Percentiles rank a stretch among this genome's conserved stretches.
phyloP scores from a whole-genome alignment of 1,140 invertebrate genomes.

The Ruditapes philippinarum region DNA sequence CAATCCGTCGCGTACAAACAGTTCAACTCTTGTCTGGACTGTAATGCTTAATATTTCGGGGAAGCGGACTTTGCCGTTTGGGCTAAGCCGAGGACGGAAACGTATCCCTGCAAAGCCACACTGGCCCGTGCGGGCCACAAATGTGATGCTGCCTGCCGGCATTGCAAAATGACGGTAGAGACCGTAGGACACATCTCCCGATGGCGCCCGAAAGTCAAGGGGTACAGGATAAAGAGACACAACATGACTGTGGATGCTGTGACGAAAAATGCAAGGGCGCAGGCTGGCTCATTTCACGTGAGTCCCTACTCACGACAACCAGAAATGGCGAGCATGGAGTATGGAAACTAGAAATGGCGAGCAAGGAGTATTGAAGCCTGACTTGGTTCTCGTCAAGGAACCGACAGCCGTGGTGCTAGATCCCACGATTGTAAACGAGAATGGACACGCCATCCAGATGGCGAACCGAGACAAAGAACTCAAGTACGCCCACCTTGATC shows the following conservation, averaged over 20 bases:
- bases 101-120: slow-evolving; percentile 23
- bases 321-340: not conserved
- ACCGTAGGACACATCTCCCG: slow-evolving; percentile 61
- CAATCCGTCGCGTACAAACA: not conserved
- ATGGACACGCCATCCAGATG: not conserved
- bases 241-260: slow-evolving; percentile 7
- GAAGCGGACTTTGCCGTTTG: slow-evolving; percentile 44
- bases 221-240: slow-evolving; percentile 41
- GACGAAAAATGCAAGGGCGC: slow-evolving; percentile 11
- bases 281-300: slow-evolving; percentile 21
- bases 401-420: slow-evolving; percentile 20
- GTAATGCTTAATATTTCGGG: not conserved
- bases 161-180: slow-evolving; percentile 9
- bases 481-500: too few species aligned
- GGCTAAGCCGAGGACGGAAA: slow-evolving; percentile 29
- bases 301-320: not conserved
- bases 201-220: slow-evolving; percentile 5
- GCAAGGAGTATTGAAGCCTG: slow-evolving; percentile 19
- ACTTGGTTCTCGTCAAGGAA: slow-evolving; percentile 29
- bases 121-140: not conserved
- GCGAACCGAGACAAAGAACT: not conserved
- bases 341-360: too few species aligned
- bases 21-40: slow-evolving; percentile 8
- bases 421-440: slow-evolving; percentile 40
- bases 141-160: not conserved